Percentiles rank a stretch among this genome's conserved stretches.
phyloP scores from a whole-genome alignment of 2,888 invertebrate genomes.

The Eilema griseolum region DNA sequence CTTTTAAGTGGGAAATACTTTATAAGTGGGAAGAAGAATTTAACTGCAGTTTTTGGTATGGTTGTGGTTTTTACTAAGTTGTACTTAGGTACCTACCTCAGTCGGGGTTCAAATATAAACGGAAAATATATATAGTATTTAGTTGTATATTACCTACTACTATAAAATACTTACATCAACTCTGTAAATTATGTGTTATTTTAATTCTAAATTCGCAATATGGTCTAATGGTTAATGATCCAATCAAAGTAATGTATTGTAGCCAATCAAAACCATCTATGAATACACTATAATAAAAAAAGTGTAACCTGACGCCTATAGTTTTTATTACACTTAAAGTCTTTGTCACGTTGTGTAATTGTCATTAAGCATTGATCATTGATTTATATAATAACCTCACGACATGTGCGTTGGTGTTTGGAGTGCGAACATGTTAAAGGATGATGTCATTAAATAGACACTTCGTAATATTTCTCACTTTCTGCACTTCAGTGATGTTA shows the following conservation, averaged over 20 bases:
- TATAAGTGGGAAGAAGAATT: background rate
- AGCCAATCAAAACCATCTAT: background rate
- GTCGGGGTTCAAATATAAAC: background rate
- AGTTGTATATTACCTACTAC: too few species aligned
- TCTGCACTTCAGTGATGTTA: slow-evolving; percentile 56
- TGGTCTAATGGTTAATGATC: background rate
- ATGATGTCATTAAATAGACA: slow-evolving; percentile 80
- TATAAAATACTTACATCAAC: too few species aligned
- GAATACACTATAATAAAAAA: background rate
- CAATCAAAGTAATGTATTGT: background rate
- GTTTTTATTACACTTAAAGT: slow-evolving; percentile 26
- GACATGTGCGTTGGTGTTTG: slow-evolving; percentile 80
- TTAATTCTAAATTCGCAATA: background rate
- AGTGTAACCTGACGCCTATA: background rate
- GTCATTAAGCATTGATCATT: slow-evolving; percentile 50
- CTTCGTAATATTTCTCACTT: slow-evolving; percentile 71
- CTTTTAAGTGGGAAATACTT: too few species aligned
- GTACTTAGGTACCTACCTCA: background rate
- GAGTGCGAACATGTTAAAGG: slow-evolving; percentile 73
- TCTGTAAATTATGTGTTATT: too few species aligned
- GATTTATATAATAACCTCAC: slow-evolving; percentile 52
- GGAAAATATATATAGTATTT: too few species aligned
- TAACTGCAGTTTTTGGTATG: background rate
- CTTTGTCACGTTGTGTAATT: slow-evolving; percentile 34
- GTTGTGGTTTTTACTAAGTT: background rate